phyloP scores from a whole-genome alignment of 2,797 vertebrate species.

The Pampus argenteus region DNA sequence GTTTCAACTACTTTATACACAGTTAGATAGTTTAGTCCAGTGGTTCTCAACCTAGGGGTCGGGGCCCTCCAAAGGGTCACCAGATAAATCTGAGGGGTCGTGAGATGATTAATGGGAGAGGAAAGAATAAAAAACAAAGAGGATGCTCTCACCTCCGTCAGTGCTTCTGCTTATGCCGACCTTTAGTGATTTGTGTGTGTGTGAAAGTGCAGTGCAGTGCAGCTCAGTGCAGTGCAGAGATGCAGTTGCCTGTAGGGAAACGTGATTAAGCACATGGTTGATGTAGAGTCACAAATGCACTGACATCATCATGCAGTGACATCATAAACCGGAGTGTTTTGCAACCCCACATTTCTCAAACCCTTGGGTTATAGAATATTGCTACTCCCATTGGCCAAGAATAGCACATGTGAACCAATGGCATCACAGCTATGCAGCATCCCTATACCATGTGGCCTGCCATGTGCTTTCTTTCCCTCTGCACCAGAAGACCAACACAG shows the following conservation, averaged over 20 bases:
- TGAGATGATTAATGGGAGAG: too few species aligned
- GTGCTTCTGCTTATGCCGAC: neutral
- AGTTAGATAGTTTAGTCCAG: too few species aligned
- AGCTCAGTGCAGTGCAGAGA: constrained; percentile 6
- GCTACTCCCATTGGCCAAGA: constrained; percentile 21
- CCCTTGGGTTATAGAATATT: neutral
- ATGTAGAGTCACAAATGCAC: constrained; percentile 5
- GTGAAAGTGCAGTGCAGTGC: neutral
- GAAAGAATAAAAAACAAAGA: too few species aligned
- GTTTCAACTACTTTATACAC: too few species aligned
- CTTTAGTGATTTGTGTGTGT: neutral
- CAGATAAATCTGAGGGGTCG: too few species aligned
- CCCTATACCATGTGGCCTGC: constrained; percentile 27
- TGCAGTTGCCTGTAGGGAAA: neutral
- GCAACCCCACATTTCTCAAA: neutral
- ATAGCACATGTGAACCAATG: constrained; percentile 27
- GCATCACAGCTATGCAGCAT: constrained; percentile 28
- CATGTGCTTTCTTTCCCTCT: constrained; percentile 36
- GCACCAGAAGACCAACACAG: constrained; percentile 21
- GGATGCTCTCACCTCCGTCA: neutral
- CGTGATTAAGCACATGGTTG: neutral
- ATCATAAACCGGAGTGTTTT: neutral
- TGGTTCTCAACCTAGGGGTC: too few species aligned
- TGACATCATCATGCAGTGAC: neutral
- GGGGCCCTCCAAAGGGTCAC: too few species aligned